A percentile compares a stretch with the other conserved stretches of the same genome.
Evolutionary conservation across 1,140 invertebrate species (phyloP).

Genomic region (Leptinotarsa texana): DNA sequence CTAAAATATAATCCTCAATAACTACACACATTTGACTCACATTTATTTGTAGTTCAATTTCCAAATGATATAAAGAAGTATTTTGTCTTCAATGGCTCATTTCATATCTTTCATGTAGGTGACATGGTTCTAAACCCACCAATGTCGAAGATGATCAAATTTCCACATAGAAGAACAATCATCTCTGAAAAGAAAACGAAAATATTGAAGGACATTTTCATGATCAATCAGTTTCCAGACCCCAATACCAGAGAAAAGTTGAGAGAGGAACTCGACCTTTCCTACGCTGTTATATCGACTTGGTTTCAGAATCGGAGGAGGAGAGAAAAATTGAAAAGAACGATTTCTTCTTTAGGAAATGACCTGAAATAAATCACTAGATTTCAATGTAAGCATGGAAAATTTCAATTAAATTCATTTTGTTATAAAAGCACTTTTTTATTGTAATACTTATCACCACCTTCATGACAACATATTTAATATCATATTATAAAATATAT

Average conservation of each 20-base stretch:
- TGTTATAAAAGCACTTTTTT: too few species aligned
- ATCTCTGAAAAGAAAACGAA: background rate
- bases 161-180: background rate
- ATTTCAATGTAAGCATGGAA: too few species aligned
- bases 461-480: too few species aligned
- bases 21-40: background rate
- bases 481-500: too few species aligned
- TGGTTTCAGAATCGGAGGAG: constrained; percentile 20
- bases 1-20: too few species aligned
- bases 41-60: background rate
- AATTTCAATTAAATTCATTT: too few species aligned
- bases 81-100: background rate
- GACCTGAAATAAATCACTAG: too few species aligned
- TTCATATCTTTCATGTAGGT: background rate
- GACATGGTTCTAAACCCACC: too few species aligned
- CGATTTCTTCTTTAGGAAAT: too few species aligned
- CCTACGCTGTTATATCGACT: background rate
- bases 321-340: background rate
- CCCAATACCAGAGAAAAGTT: constrained; percentile 7
- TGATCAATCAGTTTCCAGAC: background rate
- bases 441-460: too few species aligned
- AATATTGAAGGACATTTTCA: constrained; percentile 2
- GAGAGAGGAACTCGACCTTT: background rate
- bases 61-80: background rate
- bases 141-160: too few species aligned